Evolutionary conservation across 2,113 vertebrate genomes (phyloP).

Genomic region (Cryptotis parvus): DNA sequence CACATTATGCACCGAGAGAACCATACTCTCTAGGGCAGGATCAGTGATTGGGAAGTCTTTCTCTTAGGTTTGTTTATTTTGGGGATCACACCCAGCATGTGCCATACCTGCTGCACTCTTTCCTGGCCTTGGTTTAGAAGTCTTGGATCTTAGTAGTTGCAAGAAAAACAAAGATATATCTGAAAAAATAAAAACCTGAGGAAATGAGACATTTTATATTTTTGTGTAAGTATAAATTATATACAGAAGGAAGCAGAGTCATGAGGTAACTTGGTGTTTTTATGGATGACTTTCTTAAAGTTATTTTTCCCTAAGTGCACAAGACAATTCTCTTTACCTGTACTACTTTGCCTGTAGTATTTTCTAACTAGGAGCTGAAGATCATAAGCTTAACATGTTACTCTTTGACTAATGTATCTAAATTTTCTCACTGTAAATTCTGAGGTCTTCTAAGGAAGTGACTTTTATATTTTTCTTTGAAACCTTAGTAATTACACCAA

Average conservation of each 20-base stretch:
- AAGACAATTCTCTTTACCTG: not conserved
- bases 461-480: not conserved
- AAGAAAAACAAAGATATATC: not conserved
- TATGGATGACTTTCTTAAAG: not conserved
- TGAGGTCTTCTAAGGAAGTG: not conserved
- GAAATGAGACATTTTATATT: not conserved
- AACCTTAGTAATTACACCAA: not conserved
- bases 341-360: conserved; percentile 9
- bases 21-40: conserved; percentile 4
- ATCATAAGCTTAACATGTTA: conserved; percentile 20
- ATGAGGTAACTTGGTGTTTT: conserved; percentile 1
- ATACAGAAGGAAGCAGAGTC: not conserved
- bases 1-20: not conserved
- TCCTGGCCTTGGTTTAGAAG: no score
- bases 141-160: not conserved
- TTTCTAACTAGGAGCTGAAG: not conserved
- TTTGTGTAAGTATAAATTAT: not conserved
- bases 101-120: no score
- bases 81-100: no score
- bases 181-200: not conserved
- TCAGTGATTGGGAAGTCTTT: not conserved
- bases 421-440: conserved; percentile 39
- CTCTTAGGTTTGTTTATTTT: not conserved
- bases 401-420: not conserved
- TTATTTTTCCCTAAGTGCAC: not conserved